Conservation (phyloP, 2,113 vertebrate genomes). For the Gambusia holbrooki region DNA sequence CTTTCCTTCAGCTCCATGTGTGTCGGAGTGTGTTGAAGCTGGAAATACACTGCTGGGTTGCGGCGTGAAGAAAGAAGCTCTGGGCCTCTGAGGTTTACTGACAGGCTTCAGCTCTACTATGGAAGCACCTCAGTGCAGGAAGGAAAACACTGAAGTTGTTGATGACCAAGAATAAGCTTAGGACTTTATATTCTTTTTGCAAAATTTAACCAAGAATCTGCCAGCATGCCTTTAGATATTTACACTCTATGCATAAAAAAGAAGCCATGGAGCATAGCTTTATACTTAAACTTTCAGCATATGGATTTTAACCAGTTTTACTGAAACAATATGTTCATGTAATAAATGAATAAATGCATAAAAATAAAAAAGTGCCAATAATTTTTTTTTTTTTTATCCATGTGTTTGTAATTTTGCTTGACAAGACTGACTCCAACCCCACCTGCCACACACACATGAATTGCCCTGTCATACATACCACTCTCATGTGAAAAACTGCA, state of each 20-base stretch:
- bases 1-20: conserved; percentile 41
- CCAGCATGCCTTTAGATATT: neutral
- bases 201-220: neutral
- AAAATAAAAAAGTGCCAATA: neutral
- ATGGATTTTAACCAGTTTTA: neutral
- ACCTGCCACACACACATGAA: no score
- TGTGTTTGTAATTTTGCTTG: no score
- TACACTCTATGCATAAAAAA: neutral
- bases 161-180: neutral
- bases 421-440: no score
- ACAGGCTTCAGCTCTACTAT: neutral
- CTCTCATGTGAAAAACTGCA: no score
- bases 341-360: neutral
- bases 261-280: neutral
- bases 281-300: neutral
- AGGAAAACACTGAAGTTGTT: no score
- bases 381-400: no score
- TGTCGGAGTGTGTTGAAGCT: conserved; percentile 62
- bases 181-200: neutral
- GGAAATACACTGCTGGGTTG: conserved; percentile 68
- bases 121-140: no score
- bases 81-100: conserved; percentile 41
- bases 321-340: neutral
- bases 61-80: conserved; percentile 40
- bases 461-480: no score